Conservation (phyloP, 1,140 invertebrate species). For the Druon quercuslanigerum region DNA sequence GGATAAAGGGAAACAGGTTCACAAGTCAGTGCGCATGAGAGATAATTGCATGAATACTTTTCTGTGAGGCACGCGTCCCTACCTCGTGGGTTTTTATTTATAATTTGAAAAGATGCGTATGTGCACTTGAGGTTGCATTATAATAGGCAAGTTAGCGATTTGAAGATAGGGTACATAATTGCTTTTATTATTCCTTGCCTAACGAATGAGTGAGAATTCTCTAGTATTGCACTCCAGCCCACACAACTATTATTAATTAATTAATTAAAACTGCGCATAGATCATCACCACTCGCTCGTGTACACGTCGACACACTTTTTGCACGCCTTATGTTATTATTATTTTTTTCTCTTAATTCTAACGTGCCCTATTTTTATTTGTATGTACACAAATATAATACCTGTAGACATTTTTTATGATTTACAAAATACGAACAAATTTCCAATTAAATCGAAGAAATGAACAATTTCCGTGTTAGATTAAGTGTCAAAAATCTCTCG, state of each 20-base stretch:
- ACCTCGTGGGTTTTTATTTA: slow-evolving; percentile 7
- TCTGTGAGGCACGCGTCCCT: slow-evolving; percentile 28
- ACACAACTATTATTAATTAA: slow-evolving; percentile 46
- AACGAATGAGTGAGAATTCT: slow-evolving; percentile 50
- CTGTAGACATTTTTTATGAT: not conserved
- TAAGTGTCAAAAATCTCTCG: slow-evolving; percentile 9
- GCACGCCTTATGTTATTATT: slow-evolving; percentile 32
- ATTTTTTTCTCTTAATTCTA: not conserved
- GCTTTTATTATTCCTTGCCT: slow-evolving; percentile 14
- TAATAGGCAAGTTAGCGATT: not conserved
- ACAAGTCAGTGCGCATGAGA: slow-evolving; percentile 6
- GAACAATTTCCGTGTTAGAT: not conserved
- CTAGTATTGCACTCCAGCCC: slow-evolving; percentile 49
- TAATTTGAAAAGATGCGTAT: slow-evolving; percentile 6
- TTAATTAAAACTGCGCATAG: slow-evolving; percentile 50
- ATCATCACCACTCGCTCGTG: slow-evolving; percentile 40
- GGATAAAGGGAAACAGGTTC: slow-evolving; percentile 5
- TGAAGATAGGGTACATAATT: slow-evolving; percentile 7
- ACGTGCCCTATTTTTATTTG: not conserved
- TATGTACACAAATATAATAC: not conserved
- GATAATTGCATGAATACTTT: slow-evolving; percentile 20
- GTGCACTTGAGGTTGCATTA: not conserved
- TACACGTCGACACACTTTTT: slow-evolving; percentile 44
- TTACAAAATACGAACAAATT: not conserved
- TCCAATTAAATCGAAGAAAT: not conserved